Conservation (phyloP, 2,113 vertebrate genomes). For the Artemisiospiza belli region DNA sequence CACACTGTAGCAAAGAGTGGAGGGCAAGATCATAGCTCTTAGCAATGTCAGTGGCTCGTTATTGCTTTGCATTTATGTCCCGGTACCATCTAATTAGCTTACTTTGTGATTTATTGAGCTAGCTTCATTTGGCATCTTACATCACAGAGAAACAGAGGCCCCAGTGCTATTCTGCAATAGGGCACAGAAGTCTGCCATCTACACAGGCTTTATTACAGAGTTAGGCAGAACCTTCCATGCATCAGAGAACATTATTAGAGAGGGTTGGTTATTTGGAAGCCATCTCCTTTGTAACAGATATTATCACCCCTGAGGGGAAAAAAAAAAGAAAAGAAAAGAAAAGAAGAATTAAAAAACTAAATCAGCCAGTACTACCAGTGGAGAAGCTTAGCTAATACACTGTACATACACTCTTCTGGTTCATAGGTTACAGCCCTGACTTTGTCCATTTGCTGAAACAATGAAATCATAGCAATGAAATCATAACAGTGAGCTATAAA, state of each 20-base stretch:
- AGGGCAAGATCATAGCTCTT: neutral
- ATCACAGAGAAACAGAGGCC: neutral
- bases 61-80: neutral
- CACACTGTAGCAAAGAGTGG: neutral
- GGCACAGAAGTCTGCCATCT: neutral
- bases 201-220: neutral
- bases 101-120: neutral
- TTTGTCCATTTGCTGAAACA: neutral
- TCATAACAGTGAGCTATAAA: neutral
- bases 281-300: neutral
- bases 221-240: neutral
- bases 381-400: neutral
- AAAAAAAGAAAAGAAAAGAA: too few species aligned
- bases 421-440: neutral
- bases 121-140: neutral
- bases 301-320: neutral
- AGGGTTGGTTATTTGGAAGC: neutral
- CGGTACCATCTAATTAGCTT: neutral
- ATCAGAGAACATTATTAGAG: neutral
- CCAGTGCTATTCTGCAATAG: neutral
- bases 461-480: neutral
- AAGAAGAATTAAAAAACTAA: neutral
- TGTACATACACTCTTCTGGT: neutral
- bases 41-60: neutral
- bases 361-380: neutral